phyloP scores from a whole-genome alignment of 2,113 vertebrate species.

The Phoxinus phoxinus region DNA sequence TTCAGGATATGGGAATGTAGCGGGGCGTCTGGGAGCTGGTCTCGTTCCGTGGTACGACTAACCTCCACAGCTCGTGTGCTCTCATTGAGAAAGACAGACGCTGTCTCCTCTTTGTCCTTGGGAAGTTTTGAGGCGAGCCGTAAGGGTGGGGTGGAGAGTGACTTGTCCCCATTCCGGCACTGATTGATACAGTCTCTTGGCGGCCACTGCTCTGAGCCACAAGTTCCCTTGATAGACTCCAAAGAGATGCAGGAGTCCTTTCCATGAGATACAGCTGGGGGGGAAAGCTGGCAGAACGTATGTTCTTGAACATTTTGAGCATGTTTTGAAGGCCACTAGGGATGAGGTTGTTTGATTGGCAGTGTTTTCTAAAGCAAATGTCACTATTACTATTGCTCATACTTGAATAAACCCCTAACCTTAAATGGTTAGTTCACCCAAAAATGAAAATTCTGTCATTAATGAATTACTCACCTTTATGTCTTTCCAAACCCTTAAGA shows the following conservation, averaged over 20 bases:
- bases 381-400: neutral
- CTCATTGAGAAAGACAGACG: conserved; percentile 28
- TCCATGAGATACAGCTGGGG: conserved; percentile 1
- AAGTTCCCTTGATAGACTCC: conserved; percentile 66
- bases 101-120: conserved; percentile 79
- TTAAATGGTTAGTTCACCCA: no score
- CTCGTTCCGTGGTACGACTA: conserved; percentile 39
- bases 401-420: neutral
- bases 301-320: neutral
- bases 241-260: conserved; percentile 59
- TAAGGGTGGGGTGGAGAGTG: conserved; percentile 68
- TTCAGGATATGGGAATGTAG: conserved; percentile 37
- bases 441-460: no score
- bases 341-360: neutral
- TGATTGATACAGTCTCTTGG: conserved; percentile 78
- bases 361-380: neutral
- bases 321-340: neutral
- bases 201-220: conserved; percentile 70
- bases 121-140: conserved; percentile 69
- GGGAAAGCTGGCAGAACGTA: neutral
- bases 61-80: conserved; percentile 8
- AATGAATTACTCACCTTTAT: no score
- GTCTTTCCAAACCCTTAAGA: no score
- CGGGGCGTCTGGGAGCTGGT: conserved; percentile 43
- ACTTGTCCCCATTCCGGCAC: conserved; percentile 75